Base-by-base conservation (phyloP, 2,888 invertebrate species). In the Dusona sp. region DNA sequence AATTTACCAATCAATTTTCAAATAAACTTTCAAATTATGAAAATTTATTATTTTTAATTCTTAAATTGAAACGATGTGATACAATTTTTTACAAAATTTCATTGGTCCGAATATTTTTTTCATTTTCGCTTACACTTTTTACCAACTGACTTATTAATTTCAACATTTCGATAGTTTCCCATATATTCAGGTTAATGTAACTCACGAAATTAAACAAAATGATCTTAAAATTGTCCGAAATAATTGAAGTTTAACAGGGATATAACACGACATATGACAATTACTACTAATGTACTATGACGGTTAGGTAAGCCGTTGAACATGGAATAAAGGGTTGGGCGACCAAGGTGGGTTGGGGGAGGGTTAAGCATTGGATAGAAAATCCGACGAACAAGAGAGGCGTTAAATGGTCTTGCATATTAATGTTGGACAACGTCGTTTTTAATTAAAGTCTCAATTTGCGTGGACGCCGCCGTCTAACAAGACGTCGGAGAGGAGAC, bases 361-460 rank as follows among this genome's bases (percentile, higher is more conserved):
- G 70, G 29, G 42, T 22, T 13, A 16, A 33, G n/a, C 9, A 22
- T 72, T 19, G 29, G n/a, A 13, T 57, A 45, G 61, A 38, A 45
- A 78, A 36, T 38, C 68, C 70, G 25, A 57, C 29, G 70, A 64
- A 25, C 57, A 16, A 72, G 48, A 72, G 57, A 57, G 13, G 54
- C 75, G 64, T 45, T 73, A 65, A 80, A 78, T 57, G 65, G 67
- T 16, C 61, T 42, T 67, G 72, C 29, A 67, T 85, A 77, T 77
- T 77, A 80, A 85, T 77, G 81, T 80, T 81, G 13, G 42, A 57
- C 74, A 19, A 57, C 80, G 80, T 72, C 75, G 64, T 84, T 84
- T 80, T 80, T 80, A 80, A 84, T 84, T 80, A 77, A 84, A 84
- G 75, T 77, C 70, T 75, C 75, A 29, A 80, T 84, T 64, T 33